A percentile compares a stretch with the other conserved stretches of the same genome.
Conservation (phyloP, 2,113 vertebrate species). For the Grallaria varia region DNA sequence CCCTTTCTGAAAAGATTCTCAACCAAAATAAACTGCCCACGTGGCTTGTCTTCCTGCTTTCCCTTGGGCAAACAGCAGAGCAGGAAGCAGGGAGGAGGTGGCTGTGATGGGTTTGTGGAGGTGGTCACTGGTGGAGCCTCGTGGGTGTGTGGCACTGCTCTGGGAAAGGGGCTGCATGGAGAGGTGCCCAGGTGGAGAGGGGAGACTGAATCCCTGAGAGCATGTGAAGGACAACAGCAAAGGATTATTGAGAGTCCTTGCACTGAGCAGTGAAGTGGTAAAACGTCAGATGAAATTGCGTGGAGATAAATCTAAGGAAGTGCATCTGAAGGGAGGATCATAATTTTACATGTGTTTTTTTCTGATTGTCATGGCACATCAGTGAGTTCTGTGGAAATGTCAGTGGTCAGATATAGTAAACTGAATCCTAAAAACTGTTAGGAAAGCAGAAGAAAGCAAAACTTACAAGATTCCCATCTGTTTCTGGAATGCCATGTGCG, state of each 20-base stretch:
- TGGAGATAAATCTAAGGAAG: not conserved
- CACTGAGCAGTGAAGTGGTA: not conserved
- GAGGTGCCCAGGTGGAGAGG: not conserved
- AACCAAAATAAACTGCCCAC: not conserved
- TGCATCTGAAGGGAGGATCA: not conserved
- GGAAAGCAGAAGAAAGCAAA: not conserved
- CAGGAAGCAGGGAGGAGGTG: accelerated
- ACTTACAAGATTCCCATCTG: not conserved
- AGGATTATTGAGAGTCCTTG: not conserved
- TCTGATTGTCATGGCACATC: accelerated
- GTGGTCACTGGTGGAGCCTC: not conserved
- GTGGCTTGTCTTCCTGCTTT: not conserved
- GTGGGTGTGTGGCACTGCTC: accelerated
- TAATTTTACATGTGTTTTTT: not conserved
- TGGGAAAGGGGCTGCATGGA: not conserved
- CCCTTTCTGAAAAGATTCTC: not conserved
- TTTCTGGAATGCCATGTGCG: accelerated
- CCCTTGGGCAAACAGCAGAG: not conserved
- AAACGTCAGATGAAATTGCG: not conserved
- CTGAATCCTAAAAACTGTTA: not conserved
- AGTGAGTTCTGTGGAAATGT: not conserved
- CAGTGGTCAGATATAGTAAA: not conserved
- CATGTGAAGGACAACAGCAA: not conserved
- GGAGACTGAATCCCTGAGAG: not conserved
- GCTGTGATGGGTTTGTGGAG: not conserved